Evolutionary conservation across 2,888 invertebrate species (phyloP), one percentile per base, ranked within the genome.

Genomic region (Heliconius cydno): DNA sequence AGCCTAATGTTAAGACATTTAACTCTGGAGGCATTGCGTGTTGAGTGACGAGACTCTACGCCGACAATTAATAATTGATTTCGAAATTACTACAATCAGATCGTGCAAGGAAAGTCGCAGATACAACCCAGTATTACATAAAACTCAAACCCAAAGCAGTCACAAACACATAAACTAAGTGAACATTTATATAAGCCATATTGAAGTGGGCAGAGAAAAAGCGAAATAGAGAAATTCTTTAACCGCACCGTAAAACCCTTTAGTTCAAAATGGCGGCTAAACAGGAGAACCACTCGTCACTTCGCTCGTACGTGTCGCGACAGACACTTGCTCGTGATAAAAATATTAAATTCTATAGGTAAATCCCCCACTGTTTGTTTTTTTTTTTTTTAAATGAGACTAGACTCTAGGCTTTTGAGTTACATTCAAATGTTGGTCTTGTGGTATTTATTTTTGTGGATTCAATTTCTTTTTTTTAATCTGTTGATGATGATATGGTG

Each of bases 181-280:
- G 66, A 63, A 76, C 70, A 28, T 78, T 78, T 82, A 79, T 74
- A 79, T 79, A 79, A 79, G 78, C 80, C 84, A 83, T 84, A 82
- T 84, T 85, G 84, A 86, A 86, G 86, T 84, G 85, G 86, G 79
- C 81, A 84, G 79, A 84, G 85, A 84, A 86, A 60, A 86, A 84
- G 84, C 83, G 85, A 84, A 87, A 87, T 86, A 85, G 86, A 86
- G 85, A 85, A 85, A 85, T 84, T 85, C 86, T 84, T 86, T 84
- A 85, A 86, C 84, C 85, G 85, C 82, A 82, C 85, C 85, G 86
- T 86, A 86, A 85, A 60, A 87, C 88, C 86, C 89, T 87, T 86
- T 83, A 89, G 88, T 88, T 89, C 87, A 89, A 90, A 88, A 91
- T 90, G 90, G 88, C 88, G 88, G 86, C 87, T 88, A 86, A 88